Base-by-base conservation (phyloP, 2,888 invertebrate genomes). In the Antheraea yamamai region DNA sequence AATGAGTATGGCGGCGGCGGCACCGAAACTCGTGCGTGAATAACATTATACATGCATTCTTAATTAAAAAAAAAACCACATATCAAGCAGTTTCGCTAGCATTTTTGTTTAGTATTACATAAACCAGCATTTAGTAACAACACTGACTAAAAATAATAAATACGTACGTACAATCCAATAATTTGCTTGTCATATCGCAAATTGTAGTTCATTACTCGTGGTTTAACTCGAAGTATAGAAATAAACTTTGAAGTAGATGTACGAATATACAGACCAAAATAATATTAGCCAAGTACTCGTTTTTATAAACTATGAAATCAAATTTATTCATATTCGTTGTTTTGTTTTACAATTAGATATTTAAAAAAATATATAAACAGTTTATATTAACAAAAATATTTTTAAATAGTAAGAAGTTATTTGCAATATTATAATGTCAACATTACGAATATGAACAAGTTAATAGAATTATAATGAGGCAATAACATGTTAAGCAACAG, bases 1-100 rank as follows among this genome's bases (percentile, higher is more conserved):
- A 87, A 88, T 85, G 87, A 87, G 81, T 80, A 84, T 82, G 89
- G 89, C 89, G 92, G 92, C 92, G 92, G 93, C 93, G 94, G 94
- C 93, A 91, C 74, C 74, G 61, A 75, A 74, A 75, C 74, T 75
- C 71, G 61, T 75, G 74, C 74, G 61, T 75, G 71, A 71, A 75
- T 75, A 75, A 75, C 74, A 64, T 55, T 71, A n/a, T 72, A 75
- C 78, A 79, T 78, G 77, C 79, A 78, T 66, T 35, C 52, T 51
- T 75, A 73, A 73, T 75, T 75, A 35, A 74, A 71, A 75, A 47
- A 47, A 47, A 10, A 47, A 75, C 75, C 77, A 79, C 76, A 77
- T 58, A 71, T 51, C 39, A 75, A 75, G 74, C 74, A 30, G 61
- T 72, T 74, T 61, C 61, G 61, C 72, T 75, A 75, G 72, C 74